Conservation (phyloP, 2,797 vertebrate species). For the Meriones psammophilus region DNA sequence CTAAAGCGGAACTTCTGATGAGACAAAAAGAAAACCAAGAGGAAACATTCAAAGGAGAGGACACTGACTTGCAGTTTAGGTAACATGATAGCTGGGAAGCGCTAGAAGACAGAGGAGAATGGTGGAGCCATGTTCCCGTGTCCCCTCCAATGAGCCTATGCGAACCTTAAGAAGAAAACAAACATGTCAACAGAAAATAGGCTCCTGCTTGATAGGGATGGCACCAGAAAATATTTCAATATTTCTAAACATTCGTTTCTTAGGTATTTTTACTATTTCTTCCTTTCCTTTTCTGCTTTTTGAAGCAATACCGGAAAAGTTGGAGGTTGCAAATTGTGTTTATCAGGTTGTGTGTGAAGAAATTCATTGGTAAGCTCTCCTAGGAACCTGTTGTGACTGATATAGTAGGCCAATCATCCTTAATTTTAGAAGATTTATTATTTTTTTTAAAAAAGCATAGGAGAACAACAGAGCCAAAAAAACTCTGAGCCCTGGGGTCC, state of each 20-base stretch:
- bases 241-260: constrained; percentile 25
- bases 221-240: background rate
- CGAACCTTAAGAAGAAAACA: constrained; percentile 5
- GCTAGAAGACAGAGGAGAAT: background rate
- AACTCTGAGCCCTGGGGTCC: too few relatives aligned
- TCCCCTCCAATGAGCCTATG: background rate
- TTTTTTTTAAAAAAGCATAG: background rate
- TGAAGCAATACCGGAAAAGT: constrained; percentile 77
- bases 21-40: background rate
- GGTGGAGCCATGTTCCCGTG: background rate
- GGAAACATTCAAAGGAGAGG: background rate
- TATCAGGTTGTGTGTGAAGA: constrained; percentile 73
- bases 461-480: too few relatives aligned
- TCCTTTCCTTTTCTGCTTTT: constrained; percentile 18
- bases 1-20: background rate
- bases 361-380: constrained; percentile 80
- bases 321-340: constrained; percentile 80
- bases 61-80: constrained; percentile 16
- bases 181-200: background rate
- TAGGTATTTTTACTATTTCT: background rate
- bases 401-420: constrained; percentile 17
- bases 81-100: background rate
- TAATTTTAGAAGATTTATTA: background rate
- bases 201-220: background rate
- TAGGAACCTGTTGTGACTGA: constrained; percentile 69